Conservation (phyloP, 2,888 invertebrate genomes). For the Pristionchus arcanus region DNA sequence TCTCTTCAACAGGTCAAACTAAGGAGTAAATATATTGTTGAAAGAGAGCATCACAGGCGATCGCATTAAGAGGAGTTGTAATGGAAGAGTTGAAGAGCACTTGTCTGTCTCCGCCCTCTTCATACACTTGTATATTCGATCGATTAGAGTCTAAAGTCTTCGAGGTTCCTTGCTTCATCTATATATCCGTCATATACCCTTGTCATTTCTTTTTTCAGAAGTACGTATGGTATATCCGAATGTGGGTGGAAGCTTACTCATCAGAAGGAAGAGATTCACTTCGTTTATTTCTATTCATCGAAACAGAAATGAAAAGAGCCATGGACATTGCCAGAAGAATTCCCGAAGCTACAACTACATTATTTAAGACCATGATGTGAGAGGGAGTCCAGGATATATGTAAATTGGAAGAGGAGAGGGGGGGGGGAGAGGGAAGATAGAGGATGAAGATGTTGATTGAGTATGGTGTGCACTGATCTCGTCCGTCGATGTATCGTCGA, state of each 20-base stretch:
- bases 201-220: constrained; percentile 82
- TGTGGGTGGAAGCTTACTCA: constrained; percentile 84
- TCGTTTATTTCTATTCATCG: constrained; percentile 51
- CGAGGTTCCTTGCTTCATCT: constrained; percentile 81
- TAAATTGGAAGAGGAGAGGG: too few relatives aligned
- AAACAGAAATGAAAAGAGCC: constrained; percentile 29
- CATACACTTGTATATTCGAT: constrained; percentile 85
- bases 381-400: not conserved
- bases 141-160: constrained; percentile 87
- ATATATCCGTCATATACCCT: not conserved
- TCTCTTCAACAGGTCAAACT: constrained; percentile 84
- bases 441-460: not conserved
- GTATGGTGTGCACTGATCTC: constrained; percentile 32
- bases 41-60: not conserved
- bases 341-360: constrained; percentile 16
- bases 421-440: too few relatives aligned
- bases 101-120: not conserved
- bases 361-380: constrained; percentile 29
- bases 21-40: too few relatives aligned
- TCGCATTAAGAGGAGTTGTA: not conserved
- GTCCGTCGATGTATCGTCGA: constrained; percentile 21
- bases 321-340: not conserved
- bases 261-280: constrained; percentile 58
- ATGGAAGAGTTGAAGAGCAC: constrained; percentile 36
- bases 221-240: constrained; percentile 90